Evolutionary conservation across 2,888 invertebrate species (phyloP).

Genomic region (Leptopilina drosophilae): DNA sequence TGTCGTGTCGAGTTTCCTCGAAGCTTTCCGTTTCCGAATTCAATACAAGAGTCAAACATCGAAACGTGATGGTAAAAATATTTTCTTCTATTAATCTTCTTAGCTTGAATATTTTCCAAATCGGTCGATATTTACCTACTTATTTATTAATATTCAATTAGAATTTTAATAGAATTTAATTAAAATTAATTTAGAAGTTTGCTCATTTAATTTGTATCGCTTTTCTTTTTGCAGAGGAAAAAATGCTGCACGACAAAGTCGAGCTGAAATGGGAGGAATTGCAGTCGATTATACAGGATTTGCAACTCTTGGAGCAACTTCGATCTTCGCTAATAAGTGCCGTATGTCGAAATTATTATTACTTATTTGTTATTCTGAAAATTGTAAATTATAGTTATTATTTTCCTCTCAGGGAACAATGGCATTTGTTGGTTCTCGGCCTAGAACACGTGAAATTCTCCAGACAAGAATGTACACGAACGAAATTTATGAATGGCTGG

Average conservation of each 20-base stretch:
- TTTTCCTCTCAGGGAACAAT: conserved; percentile 78
- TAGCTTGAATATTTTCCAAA: too few species aligned
- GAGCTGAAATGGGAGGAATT: conserved; percentile 85
- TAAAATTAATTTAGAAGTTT: not conserved
- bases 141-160: too few species aligned
- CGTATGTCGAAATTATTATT: conserved; percentile 70
- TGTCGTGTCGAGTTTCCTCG: conserved; percentile 92
- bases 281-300: conserved; percentile 79
- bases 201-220: conserved; percentile 24
- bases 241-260: conserved; percentile 86
- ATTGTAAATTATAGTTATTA: not conserved
- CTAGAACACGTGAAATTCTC: conserved; percentile 86
- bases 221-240: conserved; percentile 80
- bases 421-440: conserved; percentile 86
- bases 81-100: not conserved
- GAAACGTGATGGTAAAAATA: conserved; percentile 83
- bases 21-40: conserved; percentile 92
- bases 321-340: conserved; percentile 78
- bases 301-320: conserved; percentile 78
- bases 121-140: too few species aligned
- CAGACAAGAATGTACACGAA: conserved; percentile 87
- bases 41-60: conserved; percentile 90
- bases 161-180: not conserved
- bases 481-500: conserved; percentile 87
- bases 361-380: not conserved